A percentile compares a stretch with the other conserved stretches of the same genome.
Evolutionary conservation across 2,888 invertebrate genomes (phyloP).

Genomic region (Nysson spinosus): DNA sequence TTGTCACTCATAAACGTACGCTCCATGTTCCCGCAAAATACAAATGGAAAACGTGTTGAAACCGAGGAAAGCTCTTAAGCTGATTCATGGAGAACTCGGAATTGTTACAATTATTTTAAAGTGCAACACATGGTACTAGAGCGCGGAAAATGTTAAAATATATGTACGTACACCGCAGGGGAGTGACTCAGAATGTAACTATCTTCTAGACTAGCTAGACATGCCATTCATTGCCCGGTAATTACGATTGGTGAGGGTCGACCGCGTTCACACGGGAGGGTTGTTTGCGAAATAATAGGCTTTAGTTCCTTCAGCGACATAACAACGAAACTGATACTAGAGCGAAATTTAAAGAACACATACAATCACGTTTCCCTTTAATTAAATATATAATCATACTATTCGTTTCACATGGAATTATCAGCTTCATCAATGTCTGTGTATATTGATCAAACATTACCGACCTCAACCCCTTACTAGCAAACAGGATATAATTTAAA

Average conservation of each 20-base stretch:
- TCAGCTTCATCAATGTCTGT: too few species aligned
- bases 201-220: slow-evolving; percentile 41
- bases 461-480: too few species aligned
- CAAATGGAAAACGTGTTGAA: too few species aligned
- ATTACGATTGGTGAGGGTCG: slow-evolving; percentile 51
- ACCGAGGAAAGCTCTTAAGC: too few species aligned
- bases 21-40: background rate
- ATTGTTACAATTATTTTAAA: slow-evolving; percentile 28
- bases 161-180: slow-evolving; percentile 41
- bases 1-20: background rate
- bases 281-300: slow-evolving; percentile 55
- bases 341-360: slow-evolving; percentile 37
- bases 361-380: slow-evolving; percentile 45
- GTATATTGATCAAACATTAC: too few species aligned
- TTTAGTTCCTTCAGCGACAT: slow-evolving; percentile 53
- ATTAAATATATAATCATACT: too few species aligned
- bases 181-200: slow-evolving; percentile 42
- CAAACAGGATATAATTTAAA: too few species aligned
- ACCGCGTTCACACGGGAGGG: slow-evolving; percentile 35
- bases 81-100: slow-evolving; percentile 15
- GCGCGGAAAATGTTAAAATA: slow-evolving; percentile 41
- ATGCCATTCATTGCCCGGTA: slow-evolving; percentile 35
- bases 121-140: slow-evolving; percentile 23
- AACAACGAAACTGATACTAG: slow-evolving; percentile 39
- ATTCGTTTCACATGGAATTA: too few species aligned